Conservation (phyloP, 2,888 invertebrate species). For the Hypsopygia costalis region DNA sequence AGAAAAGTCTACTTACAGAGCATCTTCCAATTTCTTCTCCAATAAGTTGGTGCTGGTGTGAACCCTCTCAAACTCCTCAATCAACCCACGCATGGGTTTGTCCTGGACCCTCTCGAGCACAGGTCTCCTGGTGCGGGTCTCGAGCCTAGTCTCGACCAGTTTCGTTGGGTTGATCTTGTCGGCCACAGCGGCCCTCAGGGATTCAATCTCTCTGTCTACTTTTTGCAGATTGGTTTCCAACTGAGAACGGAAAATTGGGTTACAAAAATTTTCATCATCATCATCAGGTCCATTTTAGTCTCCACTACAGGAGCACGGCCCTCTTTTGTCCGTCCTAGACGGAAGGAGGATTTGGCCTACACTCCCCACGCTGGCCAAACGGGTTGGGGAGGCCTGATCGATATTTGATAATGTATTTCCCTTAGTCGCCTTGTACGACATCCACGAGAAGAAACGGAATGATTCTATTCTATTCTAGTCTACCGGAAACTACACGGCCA, state of each 20-base stretch:
- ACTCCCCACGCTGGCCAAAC: too few species aligned
- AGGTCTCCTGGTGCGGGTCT: conserved; percentile 88
- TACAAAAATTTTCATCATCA: too few species aligned
- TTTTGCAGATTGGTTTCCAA: conserved; percentile 89
- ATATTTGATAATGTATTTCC: too few species aligned
- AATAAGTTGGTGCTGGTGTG: conserved; percentile 83
- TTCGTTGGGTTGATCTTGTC: conserved; percentile 91
- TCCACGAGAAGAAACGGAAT: too few species aligned
- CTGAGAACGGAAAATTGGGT: conserved; percentile 45
- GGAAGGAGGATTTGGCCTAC: too few species aligned
- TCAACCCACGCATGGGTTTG: conserved; percentile 86
- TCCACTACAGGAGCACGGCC: too few species aligned
- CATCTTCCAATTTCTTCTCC: conserved; percentile 84
- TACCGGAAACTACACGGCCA: too few species aligned
- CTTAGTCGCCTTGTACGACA: too few species aligned
- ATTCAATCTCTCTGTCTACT: conserved; percentile 87
- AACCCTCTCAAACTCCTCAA: conserved; percentile 86
- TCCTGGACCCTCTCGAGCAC: conserved; percentile 87
- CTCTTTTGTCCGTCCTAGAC: too few species aligned
- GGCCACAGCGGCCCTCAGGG: conserved; percentile 86
- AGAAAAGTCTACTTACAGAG: conserved; percentile 82
- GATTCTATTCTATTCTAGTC: too few species aligned
- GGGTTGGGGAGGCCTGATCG: too few species aligned
- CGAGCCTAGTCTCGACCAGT: conserved; percentile 92
- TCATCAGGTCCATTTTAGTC: too few species aligned